Percentiles rank a stretch among this genome's conserved stretches.
Conservation (phyloP, 2,888 invertebrate species). For the Periphyllus acericola region DNA sequence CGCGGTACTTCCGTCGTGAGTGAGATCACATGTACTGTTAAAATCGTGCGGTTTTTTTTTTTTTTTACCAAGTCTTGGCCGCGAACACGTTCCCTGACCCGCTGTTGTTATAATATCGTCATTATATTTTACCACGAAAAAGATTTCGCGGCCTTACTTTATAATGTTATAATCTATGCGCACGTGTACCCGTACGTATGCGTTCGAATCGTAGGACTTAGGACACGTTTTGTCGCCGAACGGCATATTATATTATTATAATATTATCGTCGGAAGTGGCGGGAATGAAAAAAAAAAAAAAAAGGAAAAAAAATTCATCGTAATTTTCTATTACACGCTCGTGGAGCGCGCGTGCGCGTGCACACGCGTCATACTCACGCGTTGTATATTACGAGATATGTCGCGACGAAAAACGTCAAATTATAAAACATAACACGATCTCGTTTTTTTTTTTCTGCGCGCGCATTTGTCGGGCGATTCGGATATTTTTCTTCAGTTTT, state of each 20-base stretch:
- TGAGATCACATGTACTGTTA: too few species aligned
- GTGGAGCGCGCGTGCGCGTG: neutral
- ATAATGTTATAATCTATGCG: too few species aligned
- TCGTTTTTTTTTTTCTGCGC: neutral
- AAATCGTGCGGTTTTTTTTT: too few species aligned
- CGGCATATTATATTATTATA: neutral
- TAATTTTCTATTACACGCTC: neutral
- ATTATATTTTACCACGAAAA: neutral
- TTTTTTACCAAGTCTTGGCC: neutral
- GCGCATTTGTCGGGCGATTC: neutral
- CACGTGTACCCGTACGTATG: neutral
- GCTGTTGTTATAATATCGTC: neutral
- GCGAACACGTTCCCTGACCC: neutral
- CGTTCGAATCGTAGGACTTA: neutral
- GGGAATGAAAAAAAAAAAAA: neutral
- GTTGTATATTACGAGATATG: neutral
- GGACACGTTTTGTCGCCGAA: neutral
- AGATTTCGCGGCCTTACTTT: too few species aligned
- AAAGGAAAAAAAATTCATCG: neutral
- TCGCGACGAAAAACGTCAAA: neutral
- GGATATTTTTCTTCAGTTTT: neutral
- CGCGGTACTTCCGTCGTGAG: too few species aligned
- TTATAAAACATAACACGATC: constrained; percentile 8
- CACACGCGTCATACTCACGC: too few species aligned
- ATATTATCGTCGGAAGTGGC: neutral